Evolutionary conservation across 2,888 invertebrate genomes (phyloP).

Genomic region (Tipula lateralis): DNA sequence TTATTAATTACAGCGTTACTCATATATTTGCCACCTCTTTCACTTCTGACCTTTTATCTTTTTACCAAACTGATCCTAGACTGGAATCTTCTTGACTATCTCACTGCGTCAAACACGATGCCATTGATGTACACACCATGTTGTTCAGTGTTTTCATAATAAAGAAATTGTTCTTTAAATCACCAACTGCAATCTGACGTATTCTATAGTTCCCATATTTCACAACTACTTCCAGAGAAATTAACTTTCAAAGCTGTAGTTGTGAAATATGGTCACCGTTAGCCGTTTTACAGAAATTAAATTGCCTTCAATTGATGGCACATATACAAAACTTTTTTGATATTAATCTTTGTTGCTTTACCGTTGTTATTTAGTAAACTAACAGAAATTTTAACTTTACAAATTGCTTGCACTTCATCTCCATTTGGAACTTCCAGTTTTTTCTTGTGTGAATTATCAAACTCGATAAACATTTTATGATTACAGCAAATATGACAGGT

Average conservation of each 20-base stretch:
- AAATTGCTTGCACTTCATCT: not conserved
- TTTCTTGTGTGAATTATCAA: not conserved
- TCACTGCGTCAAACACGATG: conserved; percentile 35
- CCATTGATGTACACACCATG: conserved; percentile 35
- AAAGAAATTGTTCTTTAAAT: not conserved
- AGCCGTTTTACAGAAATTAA: conserved; percentile 32
- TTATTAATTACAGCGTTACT: too few species aligned
- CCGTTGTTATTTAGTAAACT: not conserved
- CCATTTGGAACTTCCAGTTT: not conserved
- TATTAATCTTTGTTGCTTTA: not conserved
- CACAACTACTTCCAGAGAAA: conserved; percentile 20
- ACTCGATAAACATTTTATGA: not conserved
- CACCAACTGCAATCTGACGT: conserved; percentile 29
- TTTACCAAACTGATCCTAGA: too few species aligned
- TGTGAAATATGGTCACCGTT: too few species aligned
- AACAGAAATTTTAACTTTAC: too few species aligned
- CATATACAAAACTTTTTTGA: too few species aligned
- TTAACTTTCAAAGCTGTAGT: conserved; percentile 27
- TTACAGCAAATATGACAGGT: not conserved
- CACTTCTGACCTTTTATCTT: too few species aligned
- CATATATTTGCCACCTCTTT: too few species aligned
- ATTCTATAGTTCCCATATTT: not conserved
- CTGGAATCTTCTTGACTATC: conserved; percentile 34
- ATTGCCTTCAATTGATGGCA: conserved; percentile 32
- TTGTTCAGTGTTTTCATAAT: not conserved